phyloP scores from a whole-genome alignment of 2,113 vertebrate genomes.

The Dicentrarchus labrax region DNA sequence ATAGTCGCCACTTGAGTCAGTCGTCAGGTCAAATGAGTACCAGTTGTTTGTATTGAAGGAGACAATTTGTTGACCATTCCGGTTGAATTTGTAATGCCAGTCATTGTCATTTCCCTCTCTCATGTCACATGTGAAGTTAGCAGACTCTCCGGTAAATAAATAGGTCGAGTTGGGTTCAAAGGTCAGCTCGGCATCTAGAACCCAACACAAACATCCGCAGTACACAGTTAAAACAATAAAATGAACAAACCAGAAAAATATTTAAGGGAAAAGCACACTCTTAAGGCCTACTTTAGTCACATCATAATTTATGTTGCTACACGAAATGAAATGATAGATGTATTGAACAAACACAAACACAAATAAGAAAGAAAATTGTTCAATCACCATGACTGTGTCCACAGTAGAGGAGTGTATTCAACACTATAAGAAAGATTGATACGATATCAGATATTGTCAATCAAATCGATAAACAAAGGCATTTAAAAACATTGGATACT shows the following conservation, averaged over 20 bases:
- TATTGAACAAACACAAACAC: background rate
- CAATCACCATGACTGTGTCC: constrained; percentile 1
- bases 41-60: background rate
- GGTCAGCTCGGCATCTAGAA: constrained; percentile 25
- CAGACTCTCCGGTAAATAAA: constrained; percentile 30
- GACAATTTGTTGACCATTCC: background rate
- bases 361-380: background rate
- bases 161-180: background rate
- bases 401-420: background rate
- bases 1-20: background rate
- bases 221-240: background rate
- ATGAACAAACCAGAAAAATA: too few relatives aligned
- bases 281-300: background rate
- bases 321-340: background rate
- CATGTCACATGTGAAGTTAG: constrained; percentile 31
- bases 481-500: too few relatives aligned
- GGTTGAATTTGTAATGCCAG: background rate
- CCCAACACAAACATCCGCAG: background rate
- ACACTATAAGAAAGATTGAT: background rate
- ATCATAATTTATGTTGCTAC: background rate
- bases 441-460: background rate
- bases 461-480: too few relatives aligned
- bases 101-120: background rate
- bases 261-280: background rate
- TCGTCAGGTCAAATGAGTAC: background rate